phyloP scores from a whole-genome alignment of 2,797 vertebrate species.

The Bradypodion ventrale region DNA sequence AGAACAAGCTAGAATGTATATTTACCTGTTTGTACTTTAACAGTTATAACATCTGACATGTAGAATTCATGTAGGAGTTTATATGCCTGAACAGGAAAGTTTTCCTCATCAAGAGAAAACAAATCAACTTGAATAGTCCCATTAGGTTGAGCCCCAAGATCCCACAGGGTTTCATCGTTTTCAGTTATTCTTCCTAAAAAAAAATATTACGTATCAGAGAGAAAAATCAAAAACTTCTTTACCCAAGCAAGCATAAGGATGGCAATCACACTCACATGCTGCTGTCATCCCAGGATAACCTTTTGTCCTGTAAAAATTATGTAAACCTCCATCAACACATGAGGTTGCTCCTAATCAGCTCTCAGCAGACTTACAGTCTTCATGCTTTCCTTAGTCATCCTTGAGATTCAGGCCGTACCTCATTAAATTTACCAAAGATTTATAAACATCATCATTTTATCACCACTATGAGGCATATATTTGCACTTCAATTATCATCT shows the following conservation, averaged over 20 bases:
- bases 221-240: not conserved
- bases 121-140: constrained; percentile 80
- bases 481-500: no score
- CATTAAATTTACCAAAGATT: not conserved
- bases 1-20: accelerated
- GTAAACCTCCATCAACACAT: not conserved
- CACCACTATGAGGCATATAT: no score
- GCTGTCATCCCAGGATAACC: not conserved
- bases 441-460: not conserved
- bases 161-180: constrained; percentile 74
- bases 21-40: constrained; percentile 82
- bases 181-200: constrained; percentile 77
- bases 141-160: constrained; percentile 76
- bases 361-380: not conserved
- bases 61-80: constrained; percentile 71
- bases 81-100: constrained; percentile 75
- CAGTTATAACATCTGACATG: constrained; percentile 84
- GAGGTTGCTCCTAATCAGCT: not conserved
- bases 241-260: not conserved
- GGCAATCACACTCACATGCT: not conserved
- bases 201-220: constrained; percentile 12
- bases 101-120: constrained; percentile 71
- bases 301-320: not conserved
- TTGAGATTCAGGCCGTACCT: not conserved
- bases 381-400: not conserved